Conservation (phyloP, 2,113 vertebrate species). For the Zosterops pallidus region DNA sequence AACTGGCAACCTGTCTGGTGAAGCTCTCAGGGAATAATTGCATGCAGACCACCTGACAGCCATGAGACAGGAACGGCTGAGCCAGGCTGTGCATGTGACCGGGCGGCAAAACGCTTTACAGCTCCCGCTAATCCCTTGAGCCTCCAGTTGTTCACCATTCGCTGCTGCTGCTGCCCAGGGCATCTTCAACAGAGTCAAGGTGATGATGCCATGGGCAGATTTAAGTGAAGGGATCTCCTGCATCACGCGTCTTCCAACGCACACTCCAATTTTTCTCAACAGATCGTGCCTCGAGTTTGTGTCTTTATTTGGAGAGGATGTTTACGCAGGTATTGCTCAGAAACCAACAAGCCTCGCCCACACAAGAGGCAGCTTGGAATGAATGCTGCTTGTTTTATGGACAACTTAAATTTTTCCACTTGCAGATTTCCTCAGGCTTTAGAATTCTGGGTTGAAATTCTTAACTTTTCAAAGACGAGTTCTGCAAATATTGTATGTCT, state of each 20-base stretch:
- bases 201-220: not conserved
- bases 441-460: not conserved
- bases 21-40: not conserved
- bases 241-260: rapidly evolving
- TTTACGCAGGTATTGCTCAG: not conserved
- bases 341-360: not conserved
- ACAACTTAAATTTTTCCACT: not conserved
- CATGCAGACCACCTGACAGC: not conserved
- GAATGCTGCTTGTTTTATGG: not conserved
- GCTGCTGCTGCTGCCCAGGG: not conserved
- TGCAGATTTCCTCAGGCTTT: not conserved
- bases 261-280: rapidly evolving
- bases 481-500: not conserved
- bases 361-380: not conserved
- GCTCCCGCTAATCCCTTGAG: slow-evolving; percentile 22
- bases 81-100: slow-evolving; percentile 19
- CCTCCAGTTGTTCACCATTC: not conserved
- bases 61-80: not conserved
- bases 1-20: not conserved
- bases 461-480: not conserved
- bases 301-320: not conserved
- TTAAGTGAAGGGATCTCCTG: not conserved
- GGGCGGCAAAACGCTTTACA: not conserved
- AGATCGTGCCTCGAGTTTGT: not conserved
- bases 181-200: not conserved